A percentile compares a stretch with the other conserved stretches of the same genome.
Conservation (phyloP, 2,797 vertebrate genomes). For the Catharus ustulatus region DNA sequence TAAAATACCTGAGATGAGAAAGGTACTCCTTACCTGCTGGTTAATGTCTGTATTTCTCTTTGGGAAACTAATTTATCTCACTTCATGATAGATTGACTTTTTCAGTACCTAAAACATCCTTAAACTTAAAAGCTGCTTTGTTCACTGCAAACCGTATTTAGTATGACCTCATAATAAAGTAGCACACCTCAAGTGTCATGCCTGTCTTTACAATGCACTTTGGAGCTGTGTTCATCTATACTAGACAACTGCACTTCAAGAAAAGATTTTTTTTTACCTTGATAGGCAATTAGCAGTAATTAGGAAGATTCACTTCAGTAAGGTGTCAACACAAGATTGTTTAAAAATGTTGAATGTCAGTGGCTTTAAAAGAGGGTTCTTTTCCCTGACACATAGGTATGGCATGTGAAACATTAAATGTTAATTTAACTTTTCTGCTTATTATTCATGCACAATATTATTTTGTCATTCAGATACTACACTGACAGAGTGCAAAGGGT, state of each 20-base stretch:
- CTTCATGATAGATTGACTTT: constrained; percentile 74
- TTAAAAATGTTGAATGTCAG: constrained; percentile 79
- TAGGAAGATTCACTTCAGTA: constrained; percentile 79
- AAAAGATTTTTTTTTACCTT: constrained; percentile 64
- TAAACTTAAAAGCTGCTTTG: constrained; percentile 73
- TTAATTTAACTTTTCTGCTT: constrained; percentile 85
- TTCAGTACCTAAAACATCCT: constrained; percentile 66
- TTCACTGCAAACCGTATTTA: constrained; percentile 79
- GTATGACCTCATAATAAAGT: constrained; percentile 78
- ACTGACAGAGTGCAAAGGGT: constrained; percentile 81
- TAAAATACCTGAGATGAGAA: constrained; percentile 48
- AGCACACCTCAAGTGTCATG: constrained; percentile 71
- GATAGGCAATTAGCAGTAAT: constrained; percentile 83
- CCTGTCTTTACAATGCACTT: constrained; percentile 66
- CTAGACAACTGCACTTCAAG: constrained; percentile 76
- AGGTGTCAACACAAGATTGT: constrained; percentile 78
- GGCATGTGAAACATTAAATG: constrained; percentile 81
- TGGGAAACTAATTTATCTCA: constrained; percentile 71
- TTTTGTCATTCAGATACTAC: constrained; percentile 82
- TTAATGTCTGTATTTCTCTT: constrained; percentile 65
- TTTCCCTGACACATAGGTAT: constrained; percentile 76
- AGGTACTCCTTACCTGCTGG: constrained; percentile 37
- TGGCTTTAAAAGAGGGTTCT: constrained; percentile 74
- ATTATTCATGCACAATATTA: constrained; percentile 85
- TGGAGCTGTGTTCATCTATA: constrained; percentile 70